Evolutionary conservation across 64 coral and sea anemone genomes (phyloP).

Genomic region (Acropora yongei): DNA sequence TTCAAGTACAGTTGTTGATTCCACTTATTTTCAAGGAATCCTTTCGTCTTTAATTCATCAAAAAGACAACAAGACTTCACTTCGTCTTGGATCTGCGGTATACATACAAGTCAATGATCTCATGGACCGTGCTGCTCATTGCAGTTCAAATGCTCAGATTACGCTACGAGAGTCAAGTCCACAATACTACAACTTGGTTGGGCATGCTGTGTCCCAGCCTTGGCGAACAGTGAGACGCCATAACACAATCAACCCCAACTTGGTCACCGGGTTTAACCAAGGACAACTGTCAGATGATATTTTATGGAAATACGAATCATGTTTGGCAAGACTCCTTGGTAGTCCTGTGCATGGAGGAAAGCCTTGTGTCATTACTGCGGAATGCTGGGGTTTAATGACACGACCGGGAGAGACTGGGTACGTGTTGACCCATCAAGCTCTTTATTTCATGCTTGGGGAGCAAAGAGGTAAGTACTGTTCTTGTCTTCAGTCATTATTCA

Average conservation of each 20-base stretch:
- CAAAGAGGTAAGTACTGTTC: slow-evolving; percentile 65
- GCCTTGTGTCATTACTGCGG: slow-evolving; percentile 62
- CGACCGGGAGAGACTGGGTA: slow-evolving; percentile 70
- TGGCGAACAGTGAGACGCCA: slow-evolving; percentile 67
- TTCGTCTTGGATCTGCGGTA: background rate
- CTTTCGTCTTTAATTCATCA: background rate
- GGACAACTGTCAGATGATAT: slow-evolving; percentile 40
- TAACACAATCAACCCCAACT: slow-evolving; percentile 31
- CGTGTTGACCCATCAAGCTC: slow-evolving; percentile 85
- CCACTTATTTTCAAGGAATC: background rate
- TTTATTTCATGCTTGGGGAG: slow-evolving; percentile 91
- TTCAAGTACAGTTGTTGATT: background rate
- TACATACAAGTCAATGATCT: background rate
- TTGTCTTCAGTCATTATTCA: background rate
- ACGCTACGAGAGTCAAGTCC: slow-evolving; percentile 27
- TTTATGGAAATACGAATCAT: slow-evolving; percentile 57
- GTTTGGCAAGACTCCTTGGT: slow-evolving; percentile 75
- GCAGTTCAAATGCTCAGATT: slow-evolving; percentile 21
- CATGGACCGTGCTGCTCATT: background rate
- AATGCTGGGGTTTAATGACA: slow-evolving; percentile 73
- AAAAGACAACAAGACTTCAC: background rate
- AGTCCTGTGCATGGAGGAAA: slow-evolving; percentile 46
- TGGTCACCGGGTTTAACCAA: background rate
- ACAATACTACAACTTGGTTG: slow-evolving; percentile 67
- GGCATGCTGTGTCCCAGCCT: slow-evolving; percentile 63